A percentile compares a stretch with the other conserved stretches of the same genome.
Conservation (phyloP, 2,113 vertebrate genomes). For the Globicephala melas region DNA sequence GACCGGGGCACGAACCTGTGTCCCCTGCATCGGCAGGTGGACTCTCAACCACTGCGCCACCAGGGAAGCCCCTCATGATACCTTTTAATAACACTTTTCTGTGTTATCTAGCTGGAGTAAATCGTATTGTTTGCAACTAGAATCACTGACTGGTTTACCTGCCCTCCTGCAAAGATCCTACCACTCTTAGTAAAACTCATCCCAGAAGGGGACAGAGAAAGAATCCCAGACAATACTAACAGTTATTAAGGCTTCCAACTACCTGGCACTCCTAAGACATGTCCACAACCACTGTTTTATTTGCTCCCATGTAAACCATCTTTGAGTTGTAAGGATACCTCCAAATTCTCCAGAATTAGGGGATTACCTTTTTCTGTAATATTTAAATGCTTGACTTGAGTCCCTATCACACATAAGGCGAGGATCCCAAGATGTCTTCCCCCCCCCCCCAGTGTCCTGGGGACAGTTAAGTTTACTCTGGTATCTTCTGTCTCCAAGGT, state of each 20-base stretch:
- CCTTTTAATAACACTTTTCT: not conserved
- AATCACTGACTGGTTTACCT: not conserved
- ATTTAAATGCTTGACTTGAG: not conserved
- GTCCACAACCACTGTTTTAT: not conserved
- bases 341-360: not conserved
- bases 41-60: too few species aligned
- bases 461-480: not conserved
- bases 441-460: accelerated
- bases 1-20: too few species aligned
- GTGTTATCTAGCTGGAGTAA: not conserved
- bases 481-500: not conserved
- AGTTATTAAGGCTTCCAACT: not conserved
- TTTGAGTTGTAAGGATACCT: not conserved
- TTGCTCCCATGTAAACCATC: not conserved
- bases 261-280: not conserved
- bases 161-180: not conserved
- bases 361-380: not conserved
- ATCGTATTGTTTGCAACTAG: not conserved
- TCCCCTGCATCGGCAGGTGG: too few species aligned
- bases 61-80: too few species aligned
- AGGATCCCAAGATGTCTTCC: not conserved
- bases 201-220: not conserved
- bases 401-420: not conserved
- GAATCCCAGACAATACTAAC: not conserved
- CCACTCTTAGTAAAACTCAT: not conserved